A percentile compares a stretch with the other conserved stretches of the same genome.
Evolutionary conservation across 2,797 vertebrate genomes (phyloP).

Genomic region (Simalia tracyae): DNA sequence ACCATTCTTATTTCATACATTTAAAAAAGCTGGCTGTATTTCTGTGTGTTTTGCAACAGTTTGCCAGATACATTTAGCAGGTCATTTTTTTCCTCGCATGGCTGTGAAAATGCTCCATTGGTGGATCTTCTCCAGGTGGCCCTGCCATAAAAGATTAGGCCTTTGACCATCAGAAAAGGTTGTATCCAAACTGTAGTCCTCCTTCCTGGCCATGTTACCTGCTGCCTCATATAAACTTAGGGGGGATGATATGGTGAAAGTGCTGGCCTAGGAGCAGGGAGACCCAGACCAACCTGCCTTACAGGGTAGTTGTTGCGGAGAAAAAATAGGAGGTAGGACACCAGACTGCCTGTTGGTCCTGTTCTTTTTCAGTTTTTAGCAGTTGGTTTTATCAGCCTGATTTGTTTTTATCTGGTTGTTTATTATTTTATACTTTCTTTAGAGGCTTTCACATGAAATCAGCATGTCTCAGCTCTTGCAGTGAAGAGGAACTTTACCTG

Average conservation of each 20-base stretch:
- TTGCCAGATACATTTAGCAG: too few relatives aligned
- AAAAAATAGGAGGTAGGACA: not conserved
- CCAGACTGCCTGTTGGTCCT: not conserved
- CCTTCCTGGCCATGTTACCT: not conserved
- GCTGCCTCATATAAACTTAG: too few relatives aligned
- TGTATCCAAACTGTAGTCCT: too few relatives aligned
- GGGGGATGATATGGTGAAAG: too few relatives aligned
- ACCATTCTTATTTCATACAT: not conserved
- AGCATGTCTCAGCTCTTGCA: not conserved
- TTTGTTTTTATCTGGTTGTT: not conserved
- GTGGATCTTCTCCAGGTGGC: not conserved
- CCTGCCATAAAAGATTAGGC: not conserved
- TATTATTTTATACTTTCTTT: not conserved
- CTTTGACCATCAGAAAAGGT: not conserved
- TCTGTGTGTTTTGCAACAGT: not conserved
- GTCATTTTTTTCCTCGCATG: not conserved
- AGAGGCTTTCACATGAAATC: not conserved
- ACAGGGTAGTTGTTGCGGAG: not conserved
- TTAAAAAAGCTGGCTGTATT: not conserved
- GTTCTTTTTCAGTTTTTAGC: not conserved
- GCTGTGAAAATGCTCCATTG: not conserved
- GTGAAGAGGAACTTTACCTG: not conserved
- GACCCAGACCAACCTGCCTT: not conserved
- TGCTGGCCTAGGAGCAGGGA: not conserved
- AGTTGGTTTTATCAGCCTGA: not conserved